These are phyloP conservation scores for Meleagris gallopavo DNA, from an alignment of 2,113 vertebrate genomes.

Conservation along the genomic window DNA sequence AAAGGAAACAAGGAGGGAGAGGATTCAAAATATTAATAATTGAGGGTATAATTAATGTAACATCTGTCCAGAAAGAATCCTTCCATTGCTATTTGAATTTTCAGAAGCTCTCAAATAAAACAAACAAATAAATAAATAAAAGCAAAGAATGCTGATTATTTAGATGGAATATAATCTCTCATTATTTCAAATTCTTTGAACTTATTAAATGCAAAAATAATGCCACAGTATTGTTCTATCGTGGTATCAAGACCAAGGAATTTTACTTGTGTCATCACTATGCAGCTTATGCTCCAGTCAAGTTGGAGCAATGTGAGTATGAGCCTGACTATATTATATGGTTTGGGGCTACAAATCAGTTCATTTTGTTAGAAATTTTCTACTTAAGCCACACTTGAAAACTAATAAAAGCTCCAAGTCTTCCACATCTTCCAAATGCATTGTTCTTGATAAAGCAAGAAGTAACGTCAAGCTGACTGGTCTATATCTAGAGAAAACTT, in stretches of 20 bases:
- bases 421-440: neutral
- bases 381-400: neutral
- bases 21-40: conserved; percentile 15
- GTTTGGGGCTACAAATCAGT: neutral
- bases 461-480: neutral
- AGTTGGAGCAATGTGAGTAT: neutral
- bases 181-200: neutral
- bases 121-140: neutral
- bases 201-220: neutral
- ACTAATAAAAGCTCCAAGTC: neutral
- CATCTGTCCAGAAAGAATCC: neutral
- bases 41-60: conserved; percentile 28
- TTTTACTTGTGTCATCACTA: neutral
- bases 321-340: neutral
- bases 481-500: neutral
- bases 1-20: neutral
- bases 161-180: neutral
- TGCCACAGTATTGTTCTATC: neutral
- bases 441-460: neutral
- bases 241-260: neutral
- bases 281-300: neutral
- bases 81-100: conserved; percentile 20
- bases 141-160: neutral
- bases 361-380: neutral
- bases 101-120: conserved; percentile 9